Base-by-base conservation (phyloP, 2,888 invertebrate species). In the Mesorhabditis spiculigera region DNA sequence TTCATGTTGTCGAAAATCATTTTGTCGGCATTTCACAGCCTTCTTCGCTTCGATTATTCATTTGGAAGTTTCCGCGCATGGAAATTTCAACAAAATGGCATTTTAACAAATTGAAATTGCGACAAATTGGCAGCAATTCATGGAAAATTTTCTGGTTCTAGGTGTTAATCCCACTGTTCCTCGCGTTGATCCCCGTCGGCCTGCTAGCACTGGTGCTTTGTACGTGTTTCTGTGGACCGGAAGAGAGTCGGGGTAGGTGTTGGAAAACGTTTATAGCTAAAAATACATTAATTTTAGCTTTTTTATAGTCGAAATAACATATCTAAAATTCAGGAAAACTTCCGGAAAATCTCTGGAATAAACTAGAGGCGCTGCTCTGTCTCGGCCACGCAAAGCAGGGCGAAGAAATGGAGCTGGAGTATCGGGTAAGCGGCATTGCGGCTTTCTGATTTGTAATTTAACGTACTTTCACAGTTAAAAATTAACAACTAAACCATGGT, bases 171-270 rank as follows among this genome's bases (percentile, higher is more conserved):
- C 83, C 83, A 4, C 66, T 81, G 5, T 77, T 81, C 5, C 82
- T 83, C 45, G 77, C 81, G 5, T 79, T 83, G 78, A 83, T 83
- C 64, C 83, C 83, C 4, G 67, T 82, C 5, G 82, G 78, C 4
- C 75, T 83, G 4, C 79, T 80, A 58, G 77, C 82, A 16, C 73
- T 83, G 2, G 77, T 83, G 44, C 45, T 83, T n/a, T 83, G 82
- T 70, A 82, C 80, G 10, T 83, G 82, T 69, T 83, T 76, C 67
- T 83, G 83, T 70, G 83, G 82, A 28, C 82, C 82, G 10, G 78
- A 83, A 67, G 83, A 83, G 67, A 77, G 80, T 6, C 69, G 83
- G 73, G 82, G 81, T 79, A 68, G 5, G 67, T 28, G 28, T 28
- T 3, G 3, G 28, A 28, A 28, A 28, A 64, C 13, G 13, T 64